phyloP scores from a whole-genome alignment of 2,113 vertebrate genomes.

The Tragelaphus imberbis region DNA sequence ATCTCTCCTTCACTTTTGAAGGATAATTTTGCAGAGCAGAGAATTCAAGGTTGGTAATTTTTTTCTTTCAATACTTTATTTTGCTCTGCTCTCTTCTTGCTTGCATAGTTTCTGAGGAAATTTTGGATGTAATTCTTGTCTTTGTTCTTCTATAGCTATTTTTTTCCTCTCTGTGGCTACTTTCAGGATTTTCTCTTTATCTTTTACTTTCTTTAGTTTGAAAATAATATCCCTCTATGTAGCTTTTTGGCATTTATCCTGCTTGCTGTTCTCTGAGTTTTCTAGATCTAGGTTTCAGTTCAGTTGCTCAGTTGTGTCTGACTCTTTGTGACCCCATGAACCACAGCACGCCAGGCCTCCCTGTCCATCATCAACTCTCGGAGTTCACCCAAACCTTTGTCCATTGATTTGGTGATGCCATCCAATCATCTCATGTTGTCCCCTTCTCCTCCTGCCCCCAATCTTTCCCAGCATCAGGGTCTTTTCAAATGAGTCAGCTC shows the following conservation, averaged over 20 bases:
- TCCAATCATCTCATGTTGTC: too few relatives aligned
- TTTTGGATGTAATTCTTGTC: neutral
- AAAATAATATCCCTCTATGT: neutral
- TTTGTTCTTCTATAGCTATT: neutral
- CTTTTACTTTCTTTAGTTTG: neutral
- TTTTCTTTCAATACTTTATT: neutral
- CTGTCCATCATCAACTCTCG: too few relatives aligned
- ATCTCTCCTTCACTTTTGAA: neutral
- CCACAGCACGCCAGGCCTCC: too few relatives aligned
- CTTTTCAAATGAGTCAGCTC: too few relatives aligned
- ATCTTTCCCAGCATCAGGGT: too few relatives aligned
- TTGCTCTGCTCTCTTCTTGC: neutral
- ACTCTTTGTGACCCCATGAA: too few relatives aligned
- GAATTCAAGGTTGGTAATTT: neutral
- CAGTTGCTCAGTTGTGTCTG: too few relatives aligned
- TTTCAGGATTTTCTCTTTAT: neutral
- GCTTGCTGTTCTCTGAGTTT: neutral
- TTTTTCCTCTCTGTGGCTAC: neutral
- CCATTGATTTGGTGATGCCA: too few relatives aligned
- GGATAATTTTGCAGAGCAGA: neutral
- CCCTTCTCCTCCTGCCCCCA: too few relatives aligned
- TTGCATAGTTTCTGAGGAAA: neutral
- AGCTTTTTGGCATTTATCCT: neutral
- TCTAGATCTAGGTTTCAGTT: neutral
- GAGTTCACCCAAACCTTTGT: too few relatives aligned